Percentiles rank a stretch among this genome's conserved stretches.
Conservation (phyloP, 2,797 vertebrate genomes). For the Eupleurogrammus muticus region DNA sequence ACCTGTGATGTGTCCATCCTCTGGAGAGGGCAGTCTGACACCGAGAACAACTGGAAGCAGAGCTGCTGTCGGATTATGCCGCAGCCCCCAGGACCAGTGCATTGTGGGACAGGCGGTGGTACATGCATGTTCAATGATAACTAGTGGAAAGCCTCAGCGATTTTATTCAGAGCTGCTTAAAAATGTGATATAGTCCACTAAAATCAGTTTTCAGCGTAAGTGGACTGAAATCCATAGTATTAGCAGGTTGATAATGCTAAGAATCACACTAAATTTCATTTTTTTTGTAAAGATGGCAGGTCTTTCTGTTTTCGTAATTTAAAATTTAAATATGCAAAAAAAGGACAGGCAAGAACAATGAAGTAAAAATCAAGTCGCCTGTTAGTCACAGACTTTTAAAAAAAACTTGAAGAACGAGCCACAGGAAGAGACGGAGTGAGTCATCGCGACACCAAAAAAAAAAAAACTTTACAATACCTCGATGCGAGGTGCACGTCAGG, state of each 20-base stretch:
- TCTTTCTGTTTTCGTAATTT: too few relatives aligned
- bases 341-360: conserved; percentile 22
- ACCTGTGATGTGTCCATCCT: conserved; percentile 69
- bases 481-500: conserved; percentile 47
- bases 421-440: conserved; percentile 34
- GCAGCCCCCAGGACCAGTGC: conserved; percentile 48
- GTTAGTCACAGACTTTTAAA: too few relatives aligned
- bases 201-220: too few relatives aligned
- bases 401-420: background rate
- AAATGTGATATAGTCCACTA: too few relatives aligned
- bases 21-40: conserved; percentile 67
- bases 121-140: conserved; percentile 17
- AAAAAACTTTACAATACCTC: conserved; percentile 56
- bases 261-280: too few relatives aligned
- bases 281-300: too few relatives aligned
- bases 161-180: background rate
- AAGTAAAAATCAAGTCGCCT: background rate
- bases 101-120: background rate
- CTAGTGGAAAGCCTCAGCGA: conserved; percentile 1
- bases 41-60: conserved; percentile 62
- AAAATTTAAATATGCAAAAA: background rate
- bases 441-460: conserved; percentile 55
- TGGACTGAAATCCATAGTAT: too few relatives aligned
- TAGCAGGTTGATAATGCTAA: too few relatives aligned
- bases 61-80: conserved; percentile 70